These are phyloP conservation scores for Pampusana beccarii DNA, from an alignment of 2,113 vertebrate species.

Conservation along the genomic window DNA sequence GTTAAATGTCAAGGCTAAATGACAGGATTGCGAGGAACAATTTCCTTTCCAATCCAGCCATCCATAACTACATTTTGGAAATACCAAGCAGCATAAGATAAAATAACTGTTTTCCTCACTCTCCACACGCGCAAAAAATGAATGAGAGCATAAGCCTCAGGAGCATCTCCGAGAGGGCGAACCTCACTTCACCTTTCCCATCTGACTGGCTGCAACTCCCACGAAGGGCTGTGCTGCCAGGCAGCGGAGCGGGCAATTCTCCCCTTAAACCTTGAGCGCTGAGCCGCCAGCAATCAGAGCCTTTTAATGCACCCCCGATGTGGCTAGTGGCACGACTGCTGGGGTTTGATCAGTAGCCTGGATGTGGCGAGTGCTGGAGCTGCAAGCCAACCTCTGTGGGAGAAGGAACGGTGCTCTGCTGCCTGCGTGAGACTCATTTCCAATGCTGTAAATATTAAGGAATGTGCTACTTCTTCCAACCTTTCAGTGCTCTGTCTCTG, in stretches of 20 bases:
- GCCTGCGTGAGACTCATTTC: neutral
- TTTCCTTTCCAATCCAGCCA: neutral
- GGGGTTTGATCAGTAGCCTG: neutral
- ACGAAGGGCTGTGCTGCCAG: neutral
- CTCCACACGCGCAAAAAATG: neutral
- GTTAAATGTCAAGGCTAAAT: neutral
- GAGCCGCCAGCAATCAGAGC: neutral
- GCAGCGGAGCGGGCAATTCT: neutral
- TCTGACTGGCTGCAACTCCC: neutral
- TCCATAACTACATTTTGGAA: neutral
- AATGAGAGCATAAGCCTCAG: neutral
- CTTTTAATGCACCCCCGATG: neutral
- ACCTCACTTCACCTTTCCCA: neutral
- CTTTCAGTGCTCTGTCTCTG: conserved; percentile 31
- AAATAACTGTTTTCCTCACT: neutral
- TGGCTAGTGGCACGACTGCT: rapidly evolving
- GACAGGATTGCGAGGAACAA: neutral
- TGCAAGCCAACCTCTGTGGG: neutral
- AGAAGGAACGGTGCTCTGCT: neutral
- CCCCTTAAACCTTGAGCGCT: rapidly evolving
- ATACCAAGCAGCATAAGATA: neutral
- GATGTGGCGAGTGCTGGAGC: neutral
- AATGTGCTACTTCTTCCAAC: conserved; percentile 67
- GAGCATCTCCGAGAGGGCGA: neutral
- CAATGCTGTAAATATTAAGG: conserved; percentile 59